phyloP scores from a whole-genome alignment of 2,113 vertebrate genomes.

The Alaudala cheleensis region DNA sequence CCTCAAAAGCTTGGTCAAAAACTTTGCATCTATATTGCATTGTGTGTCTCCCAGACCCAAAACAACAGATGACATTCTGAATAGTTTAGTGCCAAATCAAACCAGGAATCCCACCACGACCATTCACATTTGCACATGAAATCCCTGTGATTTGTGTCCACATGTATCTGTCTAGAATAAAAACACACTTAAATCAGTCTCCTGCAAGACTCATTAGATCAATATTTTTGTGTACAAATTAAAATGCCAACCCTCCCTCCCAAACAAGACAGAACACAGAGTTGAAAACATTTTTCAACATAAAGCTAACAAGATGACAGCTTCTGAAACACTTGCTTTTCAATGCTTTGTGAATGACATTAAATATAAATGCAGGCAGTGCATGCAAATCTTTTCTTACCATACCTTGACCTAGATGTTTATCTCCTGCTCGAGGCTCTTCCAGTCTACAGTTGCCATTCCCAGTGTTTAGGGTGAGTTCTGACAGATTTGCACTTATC shows the following conservation, averaged over 20 bases:
- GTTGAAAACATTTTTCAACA: background rate
- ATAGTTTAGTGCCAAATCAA: background rate
- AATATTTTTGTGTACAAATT: background rate
- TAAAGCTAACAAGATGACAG: background rate
- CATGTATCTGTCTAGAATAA: background rate
- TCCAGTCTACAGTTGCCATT: constrained; percentile 72
- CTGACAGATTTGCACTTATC: constrained; percentile 75
- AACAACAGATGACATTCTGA: background rate
- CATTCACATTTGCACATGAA: background rate
- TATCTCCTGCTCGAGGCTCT: constrained; percentile 65
- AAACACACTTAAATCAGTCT: background rate
- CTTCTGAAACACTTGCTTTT: background rate
- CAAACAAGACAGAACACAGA: background rate
- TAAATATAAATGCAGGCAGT: constrained; percentile 3
- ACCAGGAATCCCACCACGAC: background rate
- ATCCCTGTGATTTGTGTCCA: background rate
- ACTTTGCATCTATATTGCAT: background rate
- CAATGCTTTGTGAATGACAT: background rate
- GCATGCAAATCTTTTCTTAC: background rate
- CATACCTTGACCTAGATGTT: constrained; percentile 74
- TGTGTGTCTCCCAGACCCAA: background rate
- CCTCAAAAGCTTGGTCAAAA: background rate
- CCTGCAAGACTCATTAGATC: background rate
- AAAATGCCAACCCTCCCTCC: background rate
- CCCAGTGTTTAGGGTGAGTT: constrained; percentile 71